phyloP scores from a whole-genome alignment of 2,888 invertebrate genomes.

The Drosophila kokeensis region DNA sequence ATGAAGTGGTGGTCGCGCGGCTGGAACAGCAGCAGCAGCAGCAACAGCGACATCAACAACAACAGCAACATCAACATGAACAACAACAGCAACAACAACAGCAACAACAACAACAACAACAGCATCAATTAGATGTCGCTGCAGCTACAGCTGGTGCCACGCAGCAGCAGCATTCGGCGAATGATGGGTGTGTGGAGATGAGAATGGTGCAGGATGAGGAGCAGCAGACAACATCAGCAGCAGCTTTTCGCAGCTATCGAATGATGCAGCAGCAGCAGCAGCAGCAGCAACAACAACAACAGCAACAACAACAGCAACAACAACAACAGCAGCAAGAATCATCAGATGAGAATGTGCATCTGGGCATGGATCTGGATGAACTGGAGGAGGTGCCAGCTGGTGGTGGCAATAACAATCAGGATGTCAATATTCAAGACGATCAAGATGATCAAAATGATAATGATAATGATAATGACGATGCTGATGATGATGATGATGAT shows the following conservation, averaged over 20 bases:
- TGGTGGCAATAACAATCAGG: conserved; percentile 3
- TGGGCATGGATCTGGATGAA: conserved; percentile 24
- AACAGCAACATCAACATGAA: conserved; percentile 29
- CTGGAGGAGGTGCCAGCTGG: background rate
- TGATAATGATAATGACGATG: background rate
- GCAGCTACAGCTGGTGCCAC: conserved; percentile 9
- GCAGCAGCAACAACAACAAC: conserved; percentile 2
- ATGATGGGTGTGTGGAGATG: conserved; percentile 21
- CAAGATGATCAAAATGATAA: background rate
- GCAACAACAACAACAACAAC: conserved; percentile 41
- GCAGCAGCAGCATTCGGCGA: conserved; percentile 26
- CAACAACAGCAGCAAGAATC: conserved; percentile 15
- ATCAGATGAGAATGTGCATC: conserved; percentile 22
- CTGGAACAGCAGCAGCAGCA: conserved; percentile 57
- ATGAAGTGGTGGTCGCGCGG: conserved; percentile 75
- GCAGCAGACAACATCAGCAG: conserved; percentile 28
- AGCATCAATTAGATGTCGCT: conserved; percentile 24
- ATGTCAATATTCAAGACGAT: conserved; percentile 1
- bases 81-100: conserved; percentile 52
- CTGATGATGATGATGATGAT: conserved; percentile 29
- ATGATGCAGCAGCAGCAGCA: conserved; percentile 18
- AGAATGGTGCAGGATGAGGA: conserved; percentile 35
- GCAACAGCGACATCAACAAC: conserved; percentile 41
- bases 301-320: background rate
- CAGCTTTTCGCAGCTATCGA: conserved; percentile 15